Evolutionary conservation across 2,888 invertebrate species (phyloP).

Genomic region (Sussaba pulchella): DNA sequence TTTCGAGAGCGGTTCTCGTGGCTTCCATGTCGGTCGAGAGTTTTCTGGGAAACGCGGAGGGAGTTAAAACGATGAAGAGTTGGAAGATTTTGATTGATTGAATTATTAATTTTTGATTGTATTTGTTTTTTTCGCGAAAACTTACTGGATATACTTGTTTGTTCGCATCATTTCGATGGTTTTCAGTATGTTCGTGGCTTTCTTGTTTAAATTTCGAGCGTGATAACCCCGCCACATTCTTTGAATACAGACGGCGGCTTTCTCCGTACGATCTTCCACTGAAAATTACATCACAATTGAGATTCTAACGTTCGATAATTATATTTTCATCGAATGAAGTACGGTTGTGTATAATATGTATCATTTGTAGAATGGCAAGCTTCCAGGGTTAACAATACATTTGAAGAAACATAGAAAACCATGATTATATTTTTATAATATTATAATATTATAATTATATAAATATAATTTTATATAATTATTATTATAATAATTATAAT

Average conservation of each 20-base stretch:
- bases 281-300: too few species aligned
- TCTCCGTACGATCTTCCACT: slow-evolving; percentile 80
- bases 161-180: slow-evolving; percentile 91
- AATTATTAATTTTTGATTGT: background rate
- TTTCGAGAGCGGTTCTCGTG: slow-evolving; percentile 93
- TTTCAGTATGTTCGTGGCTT: slow-evolving; percentile 87
- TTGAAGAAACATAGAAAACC: too few species aligned
- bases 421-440: too few species aligned
- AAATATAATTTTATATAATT: too few species aligned
- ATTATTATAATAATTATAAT: too few species aligned
- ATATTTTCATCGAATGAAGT: too few species aligned
- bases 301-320: too few species aligned
- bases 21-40: slow-evolving; percentile 93
- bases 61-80: too few species aligned
- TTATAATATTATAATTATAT: too few species aligned
- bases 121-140: slow-evolving; percentile 61
- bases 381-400: too few species aligned
- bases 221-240: slow-evolving; percentile 94
- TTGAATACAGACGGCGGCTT: slow-evolving; percentile 92
- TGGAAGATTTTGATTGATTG: slow-evolving; percentile 16
- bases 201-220: slow-evolving; percentile 90
- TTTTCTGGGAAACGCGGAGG: slow-evolving; percentile 88
- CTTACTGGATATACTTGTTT: slow-evolving; percentile 93
- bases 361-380: too few species aligned
- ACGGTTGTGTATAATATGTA: too few species aligned